Base-by-base conservation (phyloP, 2,113 vertebrate genomes). In the Cyphomyrus plagiostoma region DNA sequence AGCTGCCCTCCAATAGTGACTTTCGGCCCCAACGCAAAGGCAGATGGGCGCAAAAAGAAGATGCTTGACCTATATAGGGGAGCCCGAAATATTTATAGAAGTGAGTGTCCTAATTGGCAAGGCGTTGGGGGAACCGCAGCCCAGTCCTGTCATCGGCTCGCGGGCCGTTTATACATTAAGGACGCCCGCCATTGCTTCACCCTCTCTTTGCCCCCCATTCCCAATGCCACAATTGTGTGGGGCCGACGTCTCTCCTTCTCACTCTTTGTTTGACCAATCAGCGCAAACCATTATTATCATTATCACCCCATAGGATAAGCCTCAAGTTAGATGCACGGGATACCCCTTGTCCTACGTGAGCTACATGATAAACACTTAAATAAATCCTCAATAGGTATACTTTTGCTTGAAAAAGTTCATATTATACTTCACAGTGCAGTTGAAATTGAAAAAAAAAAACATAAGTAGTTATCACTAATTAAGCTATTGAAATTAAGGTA, bases 71-170 rank as follows among this genome's bases (percentile, higher is more conserved):
- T 94, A 96, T 90, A 95, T 96, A 94, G 93, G 83, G 52, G 91
- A 93, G 93, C 92, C 93, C 91, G 91, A 90, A 94, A 94, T 96
- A 96, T 95, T 96, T 95, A 95, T 96, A 95, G 96, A 93, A 92
- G 93, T 93, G 92, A 92, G 92, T 95, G 95, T 92, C 94, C 96
- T 96, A 95, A 95, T 96, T 96, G 93, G 93, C 91, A 92, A 92
- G 92, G 93, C 93, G 42, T 92, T 92, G 94, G 94, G 94, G 94
- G 91, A 92, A 92, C 92, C 49, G 92, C 92, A 91, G 90, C 90
- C 10, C 90, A 89, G 93, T 90, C 88, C 93, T 92, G 91, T 90
- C 94, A 82, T 50, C 23, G 74, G 92, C 92, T 95, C 91, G 90
- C 93, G 92, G 90, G 84, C 92, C 92, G 91, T 91, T 93, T 92